phyloP scores from a whole-genome alignment of 2,797 vertebrate genomes.

The Aphelocoma californica region DNA sequence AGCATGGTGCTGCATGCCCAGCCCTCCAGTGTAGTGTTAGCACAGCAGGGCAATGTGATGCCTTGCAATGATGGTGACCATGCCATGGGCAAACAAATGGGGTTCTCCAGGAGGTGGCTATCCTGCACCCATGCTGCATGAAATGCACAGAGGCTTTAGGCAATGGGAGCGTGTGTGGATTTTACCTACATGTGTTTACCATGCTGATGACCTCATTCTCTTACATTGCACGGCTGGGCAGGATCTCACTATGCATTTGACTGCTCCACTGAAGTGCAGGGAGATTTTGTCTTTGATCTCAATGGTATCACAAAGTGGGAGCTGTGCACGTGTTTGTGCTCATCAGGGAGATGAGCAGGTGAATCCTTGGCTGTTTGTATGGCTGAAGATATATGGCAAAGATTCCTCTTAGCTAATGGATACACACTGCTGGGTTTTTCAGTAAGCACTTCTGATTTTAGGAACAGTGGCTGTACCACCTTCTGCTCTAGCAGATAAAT shows the following conservation, averaged over 20 bases:
- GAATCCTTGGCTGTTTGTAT: background rate
- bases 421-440: accelerated
- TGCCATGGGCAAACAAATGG: accelerated
- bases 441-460: background rate
- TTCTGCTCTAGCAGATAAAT: background rate
- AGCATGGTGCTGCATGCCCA: background rate
- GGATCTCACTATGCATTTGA: background rate
- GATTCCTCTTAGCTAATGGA: background rate
- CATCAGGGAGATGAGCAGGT: background rate
- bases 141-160: background rate
- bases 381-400: background rate
- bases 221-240: background rate
- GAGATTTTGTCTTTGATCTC: background rate
- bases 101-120: background rate
- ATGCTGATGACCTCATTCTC: background rate
- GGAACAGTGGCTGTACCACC: background rate
- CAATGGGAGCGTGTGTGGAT: background rate
- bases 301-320: background rate
- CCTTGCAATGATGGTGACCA: background rate
- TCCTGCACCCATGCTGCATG: background rate
- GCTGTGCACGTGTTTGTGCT: background rate
- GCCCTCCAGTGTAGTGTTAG: background rate
- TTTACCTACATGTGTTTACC: background rate
- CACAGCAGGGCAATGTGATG: background rate
- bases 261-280: background rate